Evolutionary conservation across 2,888 invertebrate genomes (phyloP).

Genomic region (Corbicula japonica): DNA sequence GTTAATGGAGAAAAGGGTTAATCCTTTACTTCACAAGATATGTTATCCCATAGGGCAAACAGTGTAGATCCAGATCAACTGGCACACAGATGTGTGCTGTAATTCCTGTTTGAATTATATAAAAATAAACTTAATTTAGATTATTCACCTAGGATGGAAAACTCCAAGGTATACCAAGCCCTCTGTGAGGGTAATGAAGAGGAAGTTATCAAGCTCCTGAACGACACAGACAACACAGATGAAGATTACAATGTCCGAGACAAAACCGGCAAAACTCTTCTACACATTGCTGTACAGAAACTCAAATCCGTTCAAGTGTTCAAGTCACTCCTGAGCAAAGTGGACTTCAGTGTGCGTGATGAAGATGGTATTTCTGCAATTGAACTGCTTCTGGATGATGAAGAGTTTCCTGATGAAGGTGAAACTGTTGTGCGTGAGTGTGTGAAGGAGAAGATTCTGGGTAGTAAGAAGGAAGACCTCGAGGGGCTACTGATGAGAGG

Average conservation of each 20-base stretch:
- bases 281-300: constrained; percentile 71
- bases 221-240: constrained; percentile 50
- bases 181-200: constrained; percentile 65
- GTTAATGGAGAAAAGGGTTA: too few relatives aligned
- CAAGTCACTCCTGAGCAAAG: constrained; percentile 68
- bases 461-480: constrained; percentile 64
- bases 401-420: constrained; percentile 59
- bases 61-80: too few relatives aligned
- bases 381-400: constrained; percentile 66
- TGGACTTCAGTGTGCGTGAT: constrained; percentile 68
- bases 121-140: too few relatives aligned
- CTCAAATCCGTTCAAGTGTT: constrained; percentile 68
- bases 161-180: constrained; percentile 66
- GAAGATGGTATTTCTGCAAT: constrained; percentile 70
- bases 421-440: constrained; percentile 58
- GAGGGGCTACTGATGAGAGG: constrained; percentile 65
- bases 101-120: too few relatives aligned
- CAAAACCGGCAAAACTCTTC: constrained; percentile 68
- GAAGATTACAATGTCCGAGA: constrained; percentile 61
- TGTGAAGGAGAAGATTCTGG: constrained; percentile 59
- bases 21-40: too few relatives aligned
- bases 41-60: too few relatives aligned
- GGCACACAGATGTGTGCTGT: too few relatives aligned
- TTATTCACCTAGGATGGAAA: constrained; percentile 46
- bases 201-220: constrained; percentile 57